Percentiles rank a stretch among this genome's conserved stretches.
phyloP scores from a whole-genome alignment of 2,113 vertebrate species.

The Syngnathus scovelli region DNA sequence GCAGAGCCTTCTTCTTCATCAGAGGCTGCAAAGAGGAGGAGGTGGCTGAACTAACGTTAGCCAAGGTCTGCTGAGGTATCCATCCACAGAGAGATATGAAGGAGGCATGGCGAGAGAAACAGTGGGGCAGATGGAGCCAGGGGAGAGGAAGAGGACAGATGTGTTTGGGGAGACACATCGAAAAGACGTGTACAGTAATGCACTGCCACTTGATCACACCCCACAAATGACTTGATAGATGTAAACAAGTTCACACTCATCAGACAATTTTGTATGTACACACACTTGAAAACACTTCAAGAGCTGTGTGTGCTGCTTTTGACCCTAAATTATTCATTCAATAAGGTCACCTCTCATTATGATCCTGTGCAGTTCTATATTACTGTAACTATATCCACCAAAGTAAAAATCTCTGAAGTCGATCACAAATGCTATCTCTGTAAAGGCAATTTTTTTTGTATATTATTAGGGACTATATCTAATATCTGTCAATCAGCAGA shows the following conservation, averaged over 20 bases:
- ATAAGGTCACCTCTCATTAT: not conserved
- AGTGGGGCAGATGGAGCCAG: not conserved
- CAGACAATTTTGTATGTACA: not conserved
- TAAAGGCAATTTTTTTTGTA: not conserved
- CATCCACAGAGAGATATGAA: constrained; percentile 60
- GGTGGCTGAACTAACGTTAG: constrained; percentile 93
- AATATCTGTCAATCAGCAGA: constrained; percentile 22
- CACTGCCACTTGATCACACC: not conserved
- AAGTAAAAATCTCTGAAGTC: not conserved
- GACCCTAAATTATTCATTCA: not conserved
- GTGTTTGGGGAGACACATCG: constrained; percentile 18
- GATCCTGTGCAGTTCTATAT: not conserved
- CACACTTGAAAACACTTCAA: not conserved
- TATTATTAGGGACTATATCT: not conserved
- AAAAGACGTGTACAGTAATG: constrained; percentile 21
- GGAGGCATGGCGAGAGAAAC: not conserved
- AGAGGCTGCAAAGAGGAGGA: constrained; percentile 98
- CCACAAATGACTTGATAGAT: not conserved
- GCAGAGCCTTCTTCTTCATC: constrained; percentile 94
- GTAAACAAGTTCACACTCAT: not conserved
- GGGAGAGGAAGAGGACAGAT: constrained; percentile 10
- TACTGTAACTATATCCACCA: not conserved
- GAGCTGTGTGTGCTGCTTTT: not conserved
- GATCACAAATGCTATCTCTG: not conserved
- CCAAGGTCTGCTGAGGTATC: constrained; percentile 78